These are phyloP conservation scores for Halichoeres trimaculatus DNA, from an alignment of 2,113 vertebrate species.

Conservation along the genomic window DNA sequence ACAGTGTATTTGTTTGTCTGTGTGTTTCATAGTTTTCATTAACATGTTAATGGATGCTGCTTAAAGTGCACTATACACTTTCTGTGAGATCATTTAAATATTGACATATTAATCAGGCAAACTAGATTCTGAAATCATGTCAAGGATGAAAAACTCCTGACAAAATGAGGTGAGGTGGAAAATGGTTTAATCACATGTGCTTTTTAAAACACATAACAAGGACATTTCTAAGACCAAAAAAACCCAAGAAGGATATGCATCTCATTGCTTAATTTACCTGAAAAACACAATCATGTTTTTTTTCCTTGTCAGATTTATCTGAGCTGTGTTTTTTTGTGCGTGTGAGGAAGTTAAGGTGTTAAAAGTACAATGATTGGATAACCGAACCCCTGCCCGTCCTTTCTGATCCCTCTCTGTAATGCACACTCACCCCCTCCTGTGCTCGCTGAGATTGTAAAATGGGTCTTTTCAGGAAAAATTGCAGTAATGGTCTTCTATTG, in stretches of 20 bases:
- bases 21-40: background rate
- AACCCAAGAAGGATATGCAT: too few relatives aligned
- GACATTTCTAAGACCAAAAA: background rate
- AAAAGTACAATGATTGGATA: slow-evolving; percentile 19
- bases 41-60: slow-evolving; percentile 12
- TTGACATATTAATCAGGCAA: slow-evolving; percentile 10
- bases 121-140: background rate
- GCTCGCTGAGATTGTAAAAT: slow-evolving; percentile 57
- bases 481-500: slow-evolving; percentile 66
- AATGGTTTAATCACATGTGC: background rate
- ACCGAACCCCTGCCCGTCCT: slow-evolving; percentile 24
- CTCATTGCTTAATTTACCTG: too few relatives aligned
- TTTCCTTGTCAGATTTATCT: slow-evolving; percentile 1
- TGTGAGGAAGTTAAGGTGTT: background rate
- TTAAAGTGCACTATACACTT: background rate
- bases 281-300: too few relatives aligned
- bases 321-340: background rate
- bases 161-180: background rate
- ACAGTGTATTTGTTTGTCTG: slow-evolving; percentile 7
- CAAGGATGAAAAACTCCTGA: background rate
- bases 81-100: slow-evolving; percentile 13
- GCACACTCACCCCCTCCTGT: slow-evolving; percentile 54
- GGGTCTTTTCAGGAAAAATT: slow-evolving; percentile 67
- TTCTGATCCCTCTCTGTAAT: slow-evolving; percentile 41
- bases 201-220: background rate